A percentile compares a stretch with the other conserved stretches of the same genome.
Conservation (phyloP, 2,888 invertebrate genomes). For the Acanthococcus lagerstroemiae region DNA sequence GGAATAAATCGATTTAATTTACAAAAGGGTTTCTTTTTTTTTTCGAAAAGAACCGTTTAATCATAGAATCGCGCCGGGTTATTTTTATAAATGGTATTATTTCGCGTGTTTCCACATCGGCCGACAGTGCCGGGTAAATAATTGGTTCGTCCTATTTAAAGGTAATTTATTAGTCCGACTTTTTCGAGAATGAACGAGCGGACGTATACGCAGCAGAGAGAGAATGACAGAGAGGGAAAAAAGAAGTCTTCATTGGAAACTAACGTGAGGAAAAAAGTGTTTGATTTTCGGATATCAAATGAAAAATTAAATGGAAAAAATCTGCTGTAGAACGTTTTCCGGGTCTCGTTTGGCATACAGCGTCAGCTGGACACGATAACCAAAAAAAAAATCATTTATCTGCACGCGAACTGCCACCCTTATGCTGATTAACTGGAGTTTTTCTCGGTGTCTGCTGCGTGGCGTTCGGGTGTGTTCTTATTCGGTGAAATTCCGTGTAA, state of each 20-base stretch:
- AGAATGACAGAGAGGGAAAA: background rate
- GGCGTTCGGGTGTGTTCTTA: too few species aligned
- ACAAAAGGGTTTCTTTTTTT: background rate
- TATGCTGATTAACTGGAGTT: conserved; percentile 7
- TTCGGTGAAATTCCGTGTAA: too few species aligned
- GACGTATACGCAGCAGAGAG: background rate
- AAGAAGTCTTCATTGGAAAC: background rate
- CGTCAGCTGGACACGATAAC: conserved; percentile 30
- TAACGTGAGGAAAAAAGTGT: conserved; percentile 1
- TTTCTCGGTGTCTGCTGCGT: too few species aligned
- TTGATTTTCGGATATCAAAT: conserved; percentile 7
- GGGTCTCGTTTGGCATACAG: conserved; percentile 12
- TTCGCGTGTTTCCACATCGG: background rate
- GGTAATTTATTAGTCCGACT: background rate
- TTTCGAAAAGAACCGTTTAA: background rate
- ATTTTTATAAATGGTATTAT: background rate
- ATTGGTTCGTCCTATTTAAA: background rate
- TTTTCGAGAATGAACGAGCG: background rate
- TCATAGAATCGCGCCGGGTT: background rate
- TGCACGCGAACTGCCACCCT: conserved; percentile 20
- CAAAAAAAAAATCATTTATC: conserved; percentile 26
- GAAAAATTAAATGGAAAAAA: conserved; percentile 24
- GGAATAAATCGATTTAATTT: background rate
- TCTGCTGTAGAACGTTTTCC: conserved; percentile 16
- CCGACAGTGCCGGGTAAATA: background rate